phyloP scores from a whole-genome alignment of 2,888 invertebrate species.

The Cantharis rufa region DNA sequence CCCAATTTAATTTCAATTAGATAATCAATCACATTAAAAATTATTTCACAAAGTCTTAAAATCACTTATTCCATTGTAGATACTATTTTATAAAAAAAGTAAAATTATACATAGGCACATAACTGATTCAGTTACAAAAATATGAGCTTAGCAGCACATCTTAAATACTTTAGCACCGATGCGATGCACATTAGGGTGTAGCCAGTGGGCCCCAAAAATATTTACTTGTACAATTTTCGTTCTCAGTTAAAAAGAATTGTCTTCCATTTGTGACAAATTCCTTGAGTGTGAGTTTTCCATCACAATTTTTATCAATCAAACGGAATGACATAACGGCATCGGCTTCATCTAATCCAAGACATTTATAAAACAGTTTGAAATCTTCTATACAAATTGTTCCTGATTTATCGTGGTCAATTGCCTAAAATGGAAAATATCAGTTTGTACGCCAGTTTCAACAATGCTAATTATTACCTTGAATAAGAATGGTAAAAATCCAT shows the following conservation, averaged over 20 bases:
- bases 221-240: slow-evolving; percentile 75
- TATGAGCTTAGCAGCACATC: neutral
- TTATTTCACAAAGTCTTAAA: neutral
- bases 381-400: slow-evolving; percentile 80
- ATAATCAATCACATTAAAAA: neutral
- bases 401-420: slow-evolving; percentile 79
- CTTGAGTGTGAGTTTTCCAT: slow-evolving; percentile 74
- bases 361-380: slow-evolving; percentile 81
- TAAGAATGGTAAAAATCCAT: slow-evolving; percentile 78
- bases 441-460: neutral
- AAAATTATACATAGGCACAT: neutral
- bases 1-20: neutral
- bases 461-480: slow-evolving; percentile 66
- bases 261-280: slow-evolving; percentile 82
- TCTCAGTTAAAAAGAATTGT: slow-evolving; percentile 79
- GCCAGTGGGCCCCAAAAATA: slow-evolving; percentile 85
- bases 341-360: slow-evolving; percentile 74
- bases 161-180: neutral
- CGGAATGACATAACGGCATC: slow-evolving; percentile 79
- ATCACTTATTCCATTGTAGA: neutral
- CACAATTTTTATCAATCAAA: slow-evolving; percentile 77
- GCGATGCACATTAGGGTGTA: slow-evolving; percentile 53
- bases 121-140: neutral
- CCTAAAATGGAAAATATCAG: slow-evolving; percentile 57
- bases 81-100: neutral